Evolutionary conservation across 2,888 invertebrate genomes (phyloP).

Genomic region (Lasioglossum leucozonium): DNA sequence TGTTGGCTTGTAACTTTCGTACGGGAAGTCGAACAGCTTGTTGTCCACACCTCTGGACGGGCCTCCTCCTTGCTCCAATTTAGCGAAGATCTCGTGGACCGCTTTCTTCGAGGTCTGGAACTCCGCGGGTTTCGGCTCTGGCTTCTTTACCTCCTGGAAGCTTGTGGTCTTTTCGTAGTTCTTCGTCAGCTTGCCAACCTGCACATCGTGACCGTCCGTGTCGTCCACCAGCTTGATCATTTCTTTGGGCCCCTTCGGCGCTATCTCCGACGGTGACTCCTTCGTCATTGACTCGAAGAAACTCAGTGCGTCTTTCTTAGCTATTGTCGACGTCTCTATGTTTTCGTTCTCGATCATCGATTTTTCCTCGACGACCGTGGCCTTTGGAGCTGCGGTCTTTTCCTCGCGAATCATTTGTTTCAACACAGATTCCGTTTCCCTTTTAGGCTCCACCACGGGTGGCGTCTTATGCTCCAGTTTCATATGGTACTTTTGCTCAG

Average conservation of each 20-base stretch:
- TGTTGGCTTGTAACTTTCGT: slow-evolving; percentile 79
- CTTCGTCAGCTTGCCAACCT: slow-evolving; percentile 82
- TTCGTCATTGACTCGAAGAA: slow-evolving; percentile 89
- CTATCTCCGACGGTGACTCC: slow-evolving; percentile 77
- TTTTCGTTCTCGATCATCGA: slow-evolving; percentile 80
- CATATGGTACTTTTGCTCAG: slow-evolving; percentile 83
- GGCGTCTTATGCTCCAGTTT: slow-evolving; percentile 83
- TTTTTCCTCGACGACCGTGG: slow-evolving; percentile 67
- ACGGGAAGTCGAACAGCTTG: slow-evolving; percentile 82
- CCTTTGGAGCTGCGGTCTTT: slow-evolving; percentile 47
- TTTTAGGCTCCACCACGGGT: slow-evolving; percentile 70
- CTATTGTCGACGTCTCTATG: slow-evolving; percentile 87
- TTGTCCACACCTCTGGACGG: slow-evolving; percentile 79
- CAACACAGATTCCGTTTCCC: slow-evolving; percentile 58
- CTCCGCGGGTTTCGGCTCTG: slow-evolving; percentile 70
- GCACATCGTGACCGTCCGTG: slow-evolving; percentile 79
- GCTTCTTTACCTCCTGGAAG: slow-evolving; percentile 78
- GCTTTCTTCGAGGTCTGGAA: slow-evolving; percentile 76
- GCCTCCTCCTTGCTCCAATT: slow-evolving; percentile 76
- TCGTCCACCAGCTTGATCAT: slow-evolving; percentile 82
- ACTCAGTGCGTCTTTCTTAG: slow-evolving; percentile 88
- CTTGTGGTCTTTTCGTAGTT: slow-evolving; percentile 81
- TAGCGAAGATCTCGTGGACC: slow-evolving; percentile 80
- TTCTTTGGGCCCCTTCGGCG: slow-evolving; percentile 81
- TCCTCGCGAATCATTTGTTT: slow-evolving; percentile 69